Percentiles rank a stretch among this genome's conserved stretches.
phyloP scores from a whole-genome alignment of 2,113 vertebrate species.

The Macquaria ambigua region DNA sequence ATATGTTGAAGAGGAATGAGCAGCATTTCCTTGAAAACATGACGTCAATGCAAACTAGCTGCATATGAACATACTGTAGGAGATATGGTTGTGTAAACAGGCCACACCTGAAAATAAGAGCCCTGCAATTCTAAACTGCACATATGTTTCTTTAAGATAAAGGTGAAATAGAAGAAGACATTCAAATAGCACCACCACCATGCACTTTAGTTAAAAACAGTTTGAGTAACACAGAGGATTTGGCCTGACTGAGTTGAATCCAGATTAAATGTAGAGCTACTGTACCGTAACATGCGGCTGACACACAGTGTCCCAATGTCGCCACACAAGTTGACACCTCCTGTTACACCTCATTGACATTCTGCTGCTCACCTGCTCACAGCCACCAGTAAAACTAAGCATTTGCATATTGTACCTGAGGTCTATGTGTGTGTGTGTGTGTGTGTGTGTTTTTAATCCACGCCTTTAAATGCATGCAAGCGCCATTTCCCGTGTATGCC shows the following conservation, averaged over 20 bases:
- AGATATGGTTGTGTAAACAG: constrained; percentile 1
- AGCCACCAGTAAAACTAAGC: constrained; percentile 50
- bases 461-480: not conserved
- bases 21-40: not conserved
- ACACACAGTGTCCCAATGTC: constrained; percentile 28
- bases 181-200: not conserved
- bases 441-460: constrained; percentile 13
- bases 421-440: not conserved
- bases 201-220: not conserved
- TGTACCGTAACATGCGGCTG: constrained; percentile 34
- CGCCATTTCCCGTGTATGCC: not conserved
- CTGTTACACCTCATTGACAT: constrained; percentile 73
- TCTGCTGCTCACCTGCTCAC: constrained; percentile 52
- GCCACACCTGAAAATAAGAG: not conserved
- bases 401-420: constrained; percentile 68
- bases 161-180: not conserved
- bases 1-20: not conserved
- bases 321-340: constrained; percentile 43
- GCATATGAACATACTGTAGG: not conserved
- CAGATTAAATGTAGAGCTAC: constrained; percentile 34
- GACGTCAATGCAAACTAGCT: constrained; percentile 4
- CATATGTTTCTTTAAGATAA: not conserved
- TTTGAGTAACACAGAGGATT: not conserved
- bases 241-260: not conserved
- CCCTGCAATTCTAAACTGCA: not conserved